These are phyloP conservation scores for Rhabdomys dilectus DNA, from an alignment of 2,113 vertebrate species.

Conservation along the genomic window DNA sequence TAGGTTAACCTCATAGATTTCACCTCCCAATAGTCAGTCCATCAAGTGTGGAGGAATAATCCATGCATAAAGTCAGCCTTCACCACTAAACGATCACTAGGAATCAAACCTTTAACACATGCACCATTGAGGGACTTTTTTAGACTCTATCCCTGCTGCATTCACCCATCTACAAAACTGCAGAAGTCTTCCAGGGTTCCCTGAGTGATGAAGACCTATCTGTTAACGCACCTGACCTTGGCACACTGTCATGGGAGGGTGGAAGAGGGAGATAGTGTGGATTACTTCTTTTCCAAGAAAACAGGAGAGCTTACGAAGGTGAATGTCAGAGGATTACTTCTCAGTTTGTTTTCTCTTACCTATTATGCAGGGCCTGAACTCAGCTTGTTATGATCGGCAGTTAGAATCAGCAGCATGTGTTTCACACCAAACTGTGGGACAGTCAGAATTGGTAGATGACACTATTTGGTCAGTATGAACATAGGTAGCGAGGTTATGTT, in stretches of 20 bases:
- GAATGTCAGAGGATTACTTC: background rate
- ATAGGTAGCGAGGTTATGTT: background rate
- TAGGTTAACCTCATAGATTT: background rate
- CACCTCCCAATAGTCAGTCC: background rate
- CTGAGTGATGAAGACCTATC: background rate
- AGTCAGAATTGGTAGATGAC: background rate
- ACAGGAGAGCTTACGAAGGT: background rate
- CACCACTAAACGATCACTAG: background rate
- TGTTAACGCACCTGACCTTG: background rate
- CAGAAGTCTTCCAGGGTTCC: background rate
- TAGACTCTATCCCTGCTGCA: no score
- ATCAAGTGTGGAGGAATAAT: background rate
- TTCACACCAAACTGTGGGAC: background rate
- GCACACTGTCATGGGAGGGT: accelerated
- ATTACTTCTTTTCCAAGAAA: background rate
- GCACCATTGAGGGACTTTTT: background rate
- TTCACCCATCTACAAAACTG: background rate
- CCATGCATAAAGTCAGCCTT: background rate
- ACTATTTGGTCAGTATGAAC: background rate
- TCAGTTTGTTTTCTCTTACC: background rate
- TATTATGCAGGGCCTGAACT: background rate
- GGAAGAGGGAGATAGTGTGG: background rate
- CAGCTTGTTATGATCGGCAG: background rate
- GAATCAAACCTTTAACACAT: background rate
- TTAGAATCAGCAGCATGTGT: background rate